These are phyloP conservation scores for Porites australiensis DNA, from an alignment of 64 coral and sea anemone species.

Conservation along the genomic window DNA sequence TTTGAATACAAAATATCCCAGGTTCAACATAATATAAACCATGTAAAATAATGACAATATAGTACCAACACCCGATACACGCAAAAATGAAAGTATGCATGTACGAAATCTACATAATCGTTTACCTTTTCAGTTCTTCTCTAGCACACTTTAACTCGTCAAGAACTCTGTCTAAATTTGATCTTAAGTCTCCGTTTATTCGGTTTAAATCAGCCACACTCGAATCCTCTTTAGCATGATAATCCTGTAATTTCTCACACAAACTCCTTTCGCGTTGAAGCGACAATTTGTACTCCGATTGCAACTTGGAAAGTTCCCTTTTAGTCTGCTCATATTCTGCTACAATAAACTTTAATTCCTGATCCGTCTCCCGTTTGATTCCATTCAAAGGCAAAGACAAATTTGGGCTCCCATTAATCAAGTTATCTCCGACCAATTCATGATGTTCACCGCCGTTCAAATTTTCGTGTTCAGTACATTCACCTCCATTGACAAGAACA, in stretches of 20 bases:
- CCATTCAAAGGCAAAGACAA: conserved; percentile 32
- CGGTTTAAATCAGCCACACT: conserved; percentile 82
- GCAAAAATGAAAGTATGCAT: not conserved
- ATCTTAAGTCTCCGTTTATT: conserved; percentile 88
- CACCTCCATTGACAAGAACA: conserved; percentile 28
- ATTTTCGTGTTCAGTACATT: not conserved
- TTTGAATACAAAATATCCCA: not conserved
- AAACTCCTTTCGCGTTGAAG: conserved; percentile 85
- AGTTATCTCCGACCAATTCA: not conserved
- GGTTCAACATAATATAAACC: no score
- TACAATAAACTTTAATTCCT: conserved; percentile 70
- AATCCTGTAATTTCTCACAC: conserved; percentile 86
- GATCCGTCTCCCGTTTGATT: conserved; percentile 14
- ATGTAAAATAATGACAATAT: no score
- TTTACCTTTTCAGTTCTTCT: conserved; percentile 85
- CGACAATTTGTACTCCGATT: conserved; percentile 80
- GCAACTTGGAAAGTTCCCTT: conserved; percentile 79
- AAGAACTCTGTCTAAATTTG: conserved; percentile 71
- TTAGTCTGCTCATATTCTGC: conserved; percentile 87
- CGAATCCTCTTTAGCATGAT: conserved; percentile 83
- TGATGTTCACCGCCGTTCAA: conserved; percentile 9
- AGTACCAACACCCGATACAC: not conserved
- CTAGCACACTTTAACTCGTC: conserved; percentile 81
- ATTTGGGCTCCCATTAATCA: not conserved
- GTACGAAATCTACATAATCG: not conserved